Percentiles rank a stretch among this genome's conserved stretches.
These are phyloP conservation scores for Drosophila infuscata DNA, from an alignment of 2,888 invertebrate genomes.

Conservation along the genomic window DNA sequence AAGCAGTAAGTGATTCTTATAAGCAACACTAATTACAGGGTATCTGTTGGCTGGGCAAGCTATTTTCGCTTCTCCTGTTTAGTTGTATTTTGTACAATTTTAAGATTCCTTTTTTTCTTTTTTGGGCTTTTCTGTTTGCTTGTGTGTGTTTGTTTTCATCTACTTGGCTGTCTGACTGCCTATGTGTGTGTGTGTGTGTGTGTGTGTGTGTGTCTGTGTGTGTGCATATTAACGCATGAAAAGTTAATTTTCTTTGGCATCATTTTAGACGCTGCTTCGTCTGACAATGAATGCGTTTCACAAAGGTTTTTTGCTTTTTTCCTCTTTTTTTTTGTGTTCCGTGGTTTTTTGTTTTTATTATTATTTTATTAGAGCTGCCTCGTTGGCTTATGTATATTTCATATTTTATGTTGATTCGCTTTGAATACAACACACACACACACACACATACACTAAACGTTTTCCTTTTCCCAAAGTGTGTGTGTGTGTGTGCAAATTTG, in stretches of 20 bases:
- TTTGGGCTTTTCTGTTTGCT: constrained; percentile 13
- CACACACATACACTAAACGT: constrained; percentile 22
- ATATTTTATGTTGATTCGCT: constrained; percentile 66
- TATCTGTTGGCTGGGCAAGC: background rate
- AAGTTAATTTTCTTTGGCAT: constrained; percentile 52
- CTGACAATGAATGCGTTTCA: constrained; percentile 25
- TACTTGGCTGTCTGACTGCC: constrained; percentile 3
- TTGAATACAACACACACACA: constrained; percentile 33
- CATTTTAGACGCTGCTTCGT: constrained; percentile 29
- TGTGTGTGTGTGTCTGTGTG: constrained; percentile 8
- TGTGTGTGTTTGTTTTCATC: constrained; percentile 3
- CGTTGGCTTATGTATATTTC: constrained; percentile 67
- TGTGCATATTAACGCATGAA: constrained; percentile 47
- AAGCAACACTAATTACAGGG: background rate
- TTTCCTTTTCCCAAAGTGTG: constrained; percentile 11
- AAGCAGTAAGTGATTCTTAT: background rate
- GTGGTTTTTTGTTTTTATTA: constrained; percentile 52
- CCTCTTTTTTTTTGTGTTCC: background rate
- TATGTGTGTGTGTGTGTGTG: background rate
- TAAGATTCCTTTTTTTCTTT: background rate
- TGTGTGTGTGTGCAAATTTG: constrained; percentile 50
- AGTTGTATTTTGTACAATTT: constrained; percentile 4
- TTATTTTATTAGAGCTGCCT: constrained; percentile 66
- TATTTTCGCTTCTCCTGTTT: no score
- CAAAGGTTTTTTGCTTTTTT: constrained; percentile 8